Conservation (phyloP, 2,888 invertebrate genomes). For the Gnatocerus cornutus region DNA sequence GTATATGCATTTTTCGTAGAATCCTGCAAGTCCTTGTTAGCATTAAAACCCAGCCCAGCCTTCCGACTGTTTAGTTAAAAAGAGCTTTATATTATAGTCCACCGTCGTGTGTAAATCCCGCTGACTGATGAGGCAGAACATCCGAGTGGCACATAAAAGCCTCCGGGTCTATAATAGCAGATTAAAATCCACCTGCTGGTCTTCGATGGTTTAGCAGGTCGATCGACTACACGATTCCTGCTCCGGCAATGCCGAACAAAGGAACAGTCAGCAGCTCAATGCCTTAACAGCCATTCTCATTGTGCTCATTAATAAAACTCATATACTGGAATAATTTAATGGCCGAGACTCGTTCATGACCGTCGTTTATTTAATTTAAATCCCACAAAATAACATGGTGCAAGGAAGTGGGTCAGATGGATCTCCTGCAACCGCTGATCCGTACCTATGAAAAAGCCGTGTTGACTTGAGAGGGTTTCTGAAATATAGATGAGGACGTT, state of each 20-base stretch:
- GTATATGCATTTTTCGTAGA: no score
- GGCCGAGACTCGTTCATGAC: slow-evolving; percentile 51
- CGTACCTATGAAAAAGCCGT: slow-evolving; percentile 10
- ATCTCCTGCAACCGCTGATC: slow-evolving; percentile 37
- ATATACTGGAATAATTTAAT: slow-evolving; percentile 68
- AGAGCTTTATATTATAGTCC: neutral
- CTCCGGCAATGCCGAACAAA: slow-evolving; percentile 38
- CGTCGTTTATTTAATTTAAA: slow-evolving; percentile 49
- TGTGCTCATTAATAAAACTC: slow-evolving; percentile 66
- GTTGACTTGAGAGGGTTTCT: slow-evolving; percentile 31
- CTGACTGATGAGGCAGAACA: slow-evolving; percentile 4
- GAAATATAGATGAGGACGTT: slow-evolving; percentile 47
- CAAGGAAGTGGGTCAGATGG: slow-evolving; percentile 44
- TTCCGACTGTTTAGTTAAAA: no score
- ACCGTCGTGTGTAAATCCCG: neutral
- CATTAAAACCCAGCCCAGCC: no score
- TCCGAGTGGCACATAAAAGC: slow-evolving; percentile 15
- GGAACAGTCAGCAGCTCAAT: slow-evolving; percentile 44
- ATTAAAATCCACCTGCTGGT: slow-evolving; percentile 31
- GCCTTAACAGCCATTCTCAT: slow-evolving; percentile 54
- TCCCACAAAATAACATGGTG: slow-evolving; percentile 40
- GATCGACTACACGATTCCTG: slow-evolving; percentile 37
- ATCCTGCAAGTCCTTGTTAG: no score
- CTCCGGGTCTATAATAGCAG: slow-evolving; percentile 1
- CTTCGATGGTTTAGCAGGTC: slow-evolving; percentile 18